A percentile compares a stretch with the other conserved stretches of the same genome.
phyloP scores from a whole-genome alignment of 2,113 vertebrate species.

The Nipponia nippon region DNA sequence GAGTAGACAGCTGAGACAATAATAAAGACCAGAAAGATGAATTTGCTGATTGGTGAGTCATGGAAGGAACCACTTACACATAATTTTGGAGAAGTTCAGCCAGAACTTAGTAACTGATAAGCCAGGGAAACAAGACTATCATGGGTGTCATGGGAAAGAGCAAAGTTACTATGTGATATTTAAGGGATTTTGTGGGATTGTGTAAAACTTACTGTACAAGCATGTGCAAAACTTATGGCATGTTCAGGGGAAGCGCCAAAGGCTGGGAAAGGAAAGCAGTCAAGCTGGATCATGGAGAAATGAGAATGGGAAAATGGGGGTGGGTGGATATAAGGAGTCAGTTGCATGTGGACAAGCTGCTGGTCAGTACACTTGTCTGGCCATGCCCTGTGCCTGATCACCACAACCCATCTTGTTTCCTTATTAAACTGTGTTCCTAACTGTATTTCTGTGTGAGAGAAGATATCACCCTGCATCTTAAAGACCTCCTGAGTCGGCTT shows the following conservation, averaged over 20 bases:
- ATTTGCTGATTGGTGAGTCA: not conserved
- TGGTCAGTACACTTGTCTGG: not conserved
- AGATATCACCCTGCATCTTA: not conserved
- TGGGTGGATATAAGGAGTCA: not conserved
- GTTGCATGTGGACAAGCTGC: not conserved
- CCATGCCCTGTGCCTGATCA: not conserved
- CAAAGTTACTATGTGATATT: not conserved
- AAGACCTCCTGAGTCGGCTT: not conserved
- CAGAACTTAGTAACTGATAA: not conserved
- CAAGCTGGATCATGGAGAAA: not conserved
- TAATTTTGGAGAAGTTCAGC: not conserved
- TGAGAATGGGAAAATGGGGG: not conserved
- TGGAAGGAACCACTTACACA: not conserved
- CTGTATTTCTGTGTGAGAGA: not conserved
- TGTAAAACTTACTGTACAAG: not conserved
- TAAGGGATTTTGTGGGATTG: not conserved
- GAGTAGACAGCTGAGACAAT: not conserved
- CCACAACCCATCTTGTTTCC: not conserved
- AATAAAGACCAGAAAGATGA: not conserved
- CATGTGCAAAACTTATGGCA: not conserved
- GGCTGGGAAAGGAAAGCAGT: not conserved
- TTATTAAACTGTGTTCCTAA: not conserved
- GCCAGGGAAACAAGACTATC: not conserved
- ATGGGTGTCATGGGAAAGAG: not conserved
- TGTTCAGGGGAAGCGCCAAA: not conserved